These are phyloP conservation scores for Heterocephalus glaber DNA, from an alignment of 2,113 vertebrate genomes.

Conservation along the genomic window DNA sequence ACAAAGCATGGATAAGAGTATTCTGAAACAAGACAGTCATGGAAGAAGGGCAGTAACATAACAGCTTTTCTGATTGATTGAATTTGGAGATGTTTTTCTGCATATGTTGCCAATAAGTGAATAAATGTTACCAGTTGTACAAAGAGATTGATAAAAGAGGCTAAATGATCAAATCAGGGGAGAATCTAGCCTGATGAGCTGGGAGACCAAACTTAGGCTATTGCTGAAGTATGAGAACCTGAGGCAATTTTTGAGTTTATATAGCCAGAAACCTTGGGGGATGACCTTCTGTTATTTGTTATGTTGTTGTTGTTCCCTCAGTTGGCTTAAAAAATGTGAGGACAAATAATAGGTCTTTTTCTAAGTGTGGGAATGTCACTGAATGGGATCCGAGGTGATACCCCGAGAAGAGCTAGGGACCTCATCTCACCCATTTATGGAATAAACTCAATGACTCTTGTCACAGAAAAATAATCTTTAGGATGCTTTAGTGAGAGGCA, in stretches of 20 bases:
- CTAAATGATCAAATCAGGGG: constrained; percentile 28
- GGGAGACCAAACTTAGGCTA: not conserved
- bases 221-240: not conserved
- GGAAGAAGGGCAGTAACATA: rapidly evolving
- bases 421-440: not conserved
- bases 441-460: not conserved
- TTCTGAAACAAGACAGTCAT: not conserved
- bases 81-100: not conserved
- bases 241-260: constrained; percentile 30
- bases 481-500: not conserved
- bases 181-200: not conserved
- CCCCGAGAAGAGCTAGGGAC: not conserved
- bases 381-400: not conserved
- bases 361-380: not conserved
- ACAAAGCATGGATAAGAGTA: not conserved
- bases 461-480: not conserved
- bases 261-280: not conserved
- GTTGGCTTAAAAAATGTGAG: not conserved
- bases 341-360: not conserved
- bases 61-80: not conserved
- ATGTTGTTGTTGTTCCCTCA: no score
- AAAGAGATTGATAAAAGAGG: constrained; percentile 27
- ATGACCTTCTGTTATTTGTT: not conserved
- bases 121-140: not conserved
- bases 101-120: not conserved